A percentile compares a stretch with the other conserved stretches of the same genome.
phyloP scores from a whole-genome alignment of 2,888 invertebrate species.

The Cetonia aurata region DNA sequence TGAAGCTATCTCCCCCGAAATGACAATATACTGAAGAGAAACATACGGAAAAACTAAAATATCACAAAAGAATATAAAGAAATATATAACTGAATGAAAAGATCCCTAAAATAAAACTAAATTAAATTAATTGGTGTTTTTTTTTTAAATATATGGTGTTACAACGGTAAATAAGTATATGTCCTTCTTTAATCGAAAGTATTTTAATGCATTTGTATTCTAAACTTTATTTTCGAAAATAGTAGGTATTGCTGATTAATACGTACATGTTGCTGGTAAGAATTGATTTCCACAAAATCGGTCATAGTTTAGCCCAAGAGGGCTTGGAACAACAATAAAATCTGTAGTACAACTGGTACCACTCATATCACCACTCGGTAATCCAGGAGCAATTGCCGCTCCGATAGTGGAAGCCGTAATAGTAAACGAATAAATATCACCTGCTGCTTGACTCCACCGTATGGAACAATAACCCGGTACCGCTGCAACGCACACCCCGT shows the following conservation, averaged over 20 bases:
- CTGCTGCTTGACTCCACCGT: slow-evolving; percentile 71
- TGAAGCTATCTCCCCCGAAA: too few species aligned
- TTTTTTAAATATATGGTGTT: too few species aligned
- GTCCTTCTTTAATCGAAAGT: too few species aligned
- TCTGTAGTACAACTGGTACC: slow-evolving; percentile 77
- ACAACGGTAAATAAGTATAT: too few species aligned
- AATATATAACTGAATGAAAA: too few species aligned
- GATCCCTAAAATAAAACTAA: too few species aligned
- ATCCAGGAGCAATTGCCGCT: slow-evolving; percentile 71
- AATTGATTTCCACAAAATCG: slow-evolving; percentile 83
- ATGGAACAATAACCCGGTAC: slow-evolving; percentile 81
- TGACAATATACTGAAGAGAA: too few species aligned
- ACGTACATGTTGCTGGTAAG: slow-evolving; percentile 72
- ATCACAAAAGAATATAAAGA: too few species aligned
- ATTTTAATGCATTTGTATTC: too few species aligned
- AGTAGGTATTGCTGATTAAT: not conserved
- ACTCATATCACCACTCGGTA: slow-evolving; percentile 71
- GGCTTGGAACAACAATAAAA: slow-evolving; percentile 82
- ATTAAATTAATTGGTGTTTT: too few species aligned
- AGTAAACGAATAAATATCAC: slow-evolving; percentile 75
- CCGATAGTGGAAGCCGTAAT: slow-evolving; percentile 77
- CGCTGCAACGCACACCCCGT: slow-evolving; percentile 84
- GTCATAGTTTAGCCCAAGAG: slow-evolving; percentile 71
- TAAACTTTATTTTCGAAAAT: too few species aligned
- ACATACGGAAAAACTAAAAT: too few species aligned